Conservation (phyloP, 2,113 vertebrate species). For the Lontra canadensis region DNA sequence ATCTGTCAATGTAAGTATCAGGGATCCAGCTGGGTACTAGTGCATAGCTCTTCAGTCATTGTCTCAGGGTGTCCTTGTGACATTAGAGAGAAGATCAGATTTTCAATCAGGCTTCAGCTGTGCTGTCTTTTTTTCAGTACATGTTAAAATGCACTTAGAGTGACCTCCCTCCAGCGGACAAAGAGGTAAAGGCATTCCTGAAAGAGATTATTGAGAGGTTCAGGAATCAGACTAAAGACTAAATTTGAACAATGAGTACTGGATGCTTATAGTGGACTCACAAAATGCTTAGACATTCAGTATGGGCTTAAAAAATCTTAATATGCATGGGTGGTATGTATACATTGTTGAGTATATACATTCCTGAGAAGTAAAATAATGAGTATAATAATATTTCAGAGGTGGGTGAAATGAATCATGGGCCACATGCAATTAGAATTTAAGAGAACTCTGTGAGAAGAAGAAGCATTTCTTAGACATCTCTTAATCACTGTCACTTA, state of each 20-base stretch:
- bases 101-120: conserved; percentile 69
- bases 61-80: conserved; percentile 65
- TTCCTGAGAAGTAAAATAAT: neutral
- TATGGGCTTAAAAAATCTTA: neutral
- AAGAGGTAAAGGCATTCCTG: neutral
- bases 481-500: neutral
- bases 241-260: conserved; percentile 30
- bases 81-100: conserved; percentile 62
- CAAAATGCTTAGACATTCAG: neutral
- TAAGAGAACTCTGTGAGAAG: neutral
- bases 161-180: conserved; percentile 59
- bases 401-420: neutral
- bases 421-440: neutral
- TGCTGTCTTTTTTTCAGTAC: conserved; percentile 40
- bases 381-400: neutral
- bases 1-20: conserved; percentile 63
- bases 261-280: neutral
- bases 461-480: neutral
- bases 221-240: neutral
- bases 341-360: neutral
- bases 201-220: conserved; percentile 29
- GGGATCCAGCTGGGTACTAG: conserved; percentile 55
- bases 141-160: conserved; percentile 68
- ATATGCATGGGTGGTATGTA: neutral
- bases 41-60: conserved; percentile 51